Percentiles rank a stretch among this genome's conserved stretches.
Conservation (phyloP, 2,113 vertebrate genomes). For the Cryptoleucopteryx plumbea region DNA sequence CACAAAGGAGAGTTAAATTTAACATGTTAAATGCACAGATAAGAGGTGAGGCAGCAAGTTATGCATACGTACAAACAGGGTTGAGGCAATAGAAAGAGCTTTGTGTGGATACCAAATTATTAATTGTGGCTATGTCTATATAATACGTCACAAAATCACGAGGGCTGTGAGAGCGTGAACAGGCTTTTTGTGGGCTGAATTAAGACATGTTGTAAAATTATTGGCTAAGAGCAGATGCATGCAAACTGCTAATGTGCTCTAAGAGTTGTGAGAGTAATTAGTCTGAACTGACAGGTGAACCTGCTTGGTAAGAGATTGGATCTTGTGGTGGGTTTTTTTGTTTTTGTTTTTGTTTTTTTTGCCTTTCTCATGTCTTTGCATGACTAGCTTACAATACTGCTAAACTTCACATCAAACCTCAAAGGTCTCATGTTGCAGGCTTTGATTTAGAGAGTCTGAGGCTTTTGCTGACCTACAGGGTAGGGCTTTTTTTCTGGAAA, state of each 20-base stretch:
- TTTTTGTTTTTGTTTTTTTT: too few species aligned
- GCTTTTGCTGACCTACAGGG: background rate
- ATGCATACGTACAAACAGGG: background rate
- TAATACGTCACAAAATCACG: background rate
- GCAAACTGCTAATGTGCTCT: background rate
- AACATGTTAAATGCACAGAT: background rate
- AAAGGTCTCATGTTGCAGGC: background rate
- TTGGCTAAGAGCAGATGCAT: background rate
- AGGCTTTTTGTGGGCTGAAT: background rate
- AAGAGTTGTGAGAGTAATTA: background rate
- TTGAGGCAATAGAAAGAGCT: background rate
- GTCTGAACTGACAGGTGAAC: background rate
- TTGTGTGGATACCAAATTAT: background rate
- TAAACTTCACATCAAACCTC: background rate
- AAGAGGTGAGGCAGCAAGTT: background rate
- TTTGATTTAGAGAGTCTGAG: background rate
- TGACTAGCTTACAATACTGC: background rate
- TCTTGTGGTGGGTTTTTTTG: background rate
- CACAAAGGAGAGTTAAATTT: background rate
- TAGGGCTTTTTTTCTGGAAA: background rate
- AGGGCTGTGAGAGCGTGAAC: background rate
- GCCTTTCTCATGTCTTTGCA: background rate
- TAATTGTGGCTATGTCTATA: background rate
- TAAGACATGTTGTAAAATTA: background rate
- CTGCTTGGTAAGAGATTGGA: background rate